Evolutionary conservation across 2,797 vertebrate species (phyloP).

Genomic region (Sarcophilus harrisii): DNA sequence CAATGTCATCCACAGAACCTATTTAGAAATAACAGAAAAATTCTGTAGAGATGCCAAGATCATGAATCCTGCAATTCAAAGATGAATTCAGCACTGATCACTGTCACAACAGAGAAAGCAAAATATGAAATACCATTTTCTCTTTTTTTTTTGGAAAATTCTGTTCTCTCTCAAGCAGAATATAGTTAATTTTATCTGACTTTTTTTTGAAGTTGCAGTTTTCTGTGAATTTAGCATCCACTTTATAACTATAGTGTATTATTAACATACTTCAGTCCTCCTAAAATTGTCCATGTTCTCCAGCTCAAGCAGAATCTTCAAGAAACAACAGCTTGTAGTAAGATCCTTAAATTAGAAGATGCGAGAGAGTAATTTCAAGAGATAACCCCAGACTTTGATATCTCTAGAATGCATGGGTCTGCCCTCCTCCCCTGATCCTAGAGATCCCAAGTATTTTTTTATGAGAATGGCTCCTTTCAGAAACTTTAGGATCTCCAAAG

Average conservation of each 20-base stretch:
- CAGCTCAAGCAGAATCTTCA: not conserved
- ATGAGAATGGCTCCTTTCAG: not conserved
- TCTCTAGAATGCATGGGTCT: not conserved
- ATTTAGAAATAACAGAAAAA: constrained; percentile 87
- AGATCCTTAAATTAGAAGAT: not conserved
- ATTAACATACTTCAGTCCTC: constrained; percentile 46
- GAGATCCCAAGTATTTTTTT: not conserved
- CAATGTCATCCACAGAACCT: constrained; percentile 84
- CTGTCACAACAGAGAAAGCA: constrained; percentile 87
- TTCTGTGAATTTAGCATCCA: constrained; percentile 68
- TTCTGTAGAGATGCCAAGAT: constrained; percentile 86
- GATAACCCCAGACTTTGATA: not conserved
- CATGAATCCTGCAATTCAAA: constrained; percentile 87
- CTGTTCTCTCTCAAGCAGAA: constrained; percentile 84
- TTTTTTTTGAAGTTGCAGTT: constrained; percentile 53
- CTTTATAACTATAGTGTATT: constrained; percentile 66
- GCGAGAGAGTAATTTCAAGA: not conserved
- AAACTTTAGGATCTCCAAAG: not conserved
- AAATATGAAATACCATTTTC: constrained; percentile 86
- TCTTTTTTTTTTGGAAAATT: constrained; percentile 81
- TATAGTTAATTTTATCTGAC: constrained; percentile 41
- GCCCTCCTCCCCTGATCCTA: not conserved
- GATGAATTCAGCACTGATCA: constrained; percentile 87
- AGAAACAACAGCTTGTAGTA: not conserved
- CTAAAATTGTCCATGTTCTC: not conserved